Evolutionary conservation across 1,140 invertebrate genomes (phyloP).

Genomic region (Drosophila takahashii): DNA sequence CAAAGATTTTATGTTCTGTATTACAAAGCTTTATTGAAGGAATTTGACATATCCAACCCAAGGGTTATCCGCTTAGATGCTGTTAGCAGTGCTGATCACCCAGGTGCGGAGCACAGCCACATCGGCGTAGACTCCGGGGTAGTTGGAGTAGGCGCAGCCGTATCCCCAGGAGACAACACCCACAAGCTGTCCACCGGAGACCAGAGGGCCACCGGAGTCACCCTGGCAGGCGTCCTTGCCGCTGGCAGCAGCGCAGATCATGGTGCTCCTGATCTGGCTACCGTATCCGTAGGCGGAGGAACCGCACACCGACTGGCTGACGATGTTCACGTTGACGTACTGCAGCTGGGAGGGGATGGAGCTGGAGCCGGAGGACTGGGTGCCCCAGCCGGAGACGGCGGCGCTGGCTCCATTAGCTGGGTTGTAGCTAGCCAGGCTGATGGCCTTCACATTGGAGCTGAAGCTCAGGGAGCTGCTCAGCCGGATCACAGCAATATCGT

Average conservation of each 20-base stretch:
- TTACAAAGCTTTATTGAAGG: conserved; percentile 8
- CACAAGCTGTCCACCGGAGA: conserved; percentile 68
- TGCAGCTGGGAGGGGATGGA: conserved; percentile 56
- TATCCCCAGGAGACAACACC: conserved; percentile 88
- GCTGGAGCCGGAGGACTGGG: conserved; percentile 45
- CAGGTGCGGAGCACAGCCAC: conserved; percentile 75
- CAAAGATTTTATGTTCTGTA: background rate
- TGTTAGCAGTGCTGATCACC: conserved; percentile 49
- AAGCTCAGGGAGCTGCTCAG: conserved; percentile 74
- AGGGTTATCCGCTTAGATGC: conserved; percentile 13
- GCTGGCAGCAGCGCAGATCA: conserved; percentile 84
- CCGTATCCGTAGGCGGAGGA: conserved; percentile 61
- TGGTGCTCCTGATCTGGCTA: conserved; percentile 57
- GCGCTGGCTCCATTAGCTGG: conserved; percentile 60
- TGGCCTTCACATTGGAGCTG: conserved; percentile 73
- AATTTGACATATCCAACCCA: background rate
- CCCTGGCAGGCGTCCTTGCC: conserved; percentile 78
- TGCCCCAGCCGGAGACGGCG: conserved; percentile 85
- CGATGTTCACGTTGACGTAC: conserved; percentile 63
- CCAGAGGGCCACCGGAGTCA: conserved; percentile 86
- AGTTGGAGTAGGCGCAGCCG: conserved; percentile 86
- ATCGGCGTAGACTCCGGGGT: conserved; percentile 87
- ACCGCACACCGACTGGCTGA: conserved; percentile 43
- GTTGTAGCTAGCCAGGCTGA: conserved; percentile 67
- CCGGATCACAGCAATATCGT: conserved; percentile 86